Evolutionary conservation across 2,113 vertebrate species (phyloP), one percentile per base, ranked within the genome.

Genomic region (Corythoichthys intestinalis): DNA sequence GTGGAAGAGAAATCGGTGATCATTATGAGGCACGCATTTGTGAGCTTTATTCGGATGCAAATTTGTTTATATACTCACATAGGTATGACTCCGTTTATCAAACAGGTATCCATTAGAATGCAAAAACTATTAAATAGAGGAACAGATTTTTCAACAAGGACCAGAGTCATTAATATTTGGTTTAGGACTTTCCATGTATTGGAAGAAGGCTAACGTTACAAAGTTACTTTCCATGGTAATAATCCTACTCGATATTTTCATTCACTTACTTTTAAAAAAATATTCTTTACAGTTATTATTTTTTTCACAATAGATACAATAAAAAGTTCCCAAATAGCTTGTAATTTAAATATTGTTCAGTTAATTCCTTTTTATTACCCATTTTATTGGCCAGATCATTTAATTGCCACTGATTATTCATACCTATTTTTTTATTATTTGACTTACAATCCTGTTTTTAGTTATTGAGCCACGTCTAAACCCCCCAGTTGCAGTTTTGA

Each of bases 31-130:
- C 1, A 47, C 47, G 2, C 2, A 20, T 68, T 47, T 63, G 20
- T 47, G 2, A 14, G 5, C 49, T 66, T 48, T 46, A 2, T 54
- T 46, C 59, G 47, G 35, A 1, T 38, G 11, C 28, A 14, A 5
- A 7, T 4, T 47, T 52, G 4, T 79, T 34, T 67, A 37, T 39
- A 54, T 28, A 79, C 83, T 81, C 81, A 90, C 90, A 79, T 84
- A 61, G 88, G 83, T 73, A 80, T 75, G n/a, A 46, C 17, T 39
- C 49, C 12, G 66, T 41, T 73, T 28, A 50, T 38, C 28, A 66
- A 66, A 37, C 71, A 64, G 4, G 44, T 52, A 74, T 78, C 70
- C 83, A 82, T 88, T 66, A 63, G 66, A 62, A 39, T 67, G 49
- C 20, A 71, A 56, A 47, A 60, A 48, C 58, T 13, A 65, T 49